Base-by-base conservation (phyloP, 2,888 invertebrate genomes). In the Lithodes maja region DNA sequence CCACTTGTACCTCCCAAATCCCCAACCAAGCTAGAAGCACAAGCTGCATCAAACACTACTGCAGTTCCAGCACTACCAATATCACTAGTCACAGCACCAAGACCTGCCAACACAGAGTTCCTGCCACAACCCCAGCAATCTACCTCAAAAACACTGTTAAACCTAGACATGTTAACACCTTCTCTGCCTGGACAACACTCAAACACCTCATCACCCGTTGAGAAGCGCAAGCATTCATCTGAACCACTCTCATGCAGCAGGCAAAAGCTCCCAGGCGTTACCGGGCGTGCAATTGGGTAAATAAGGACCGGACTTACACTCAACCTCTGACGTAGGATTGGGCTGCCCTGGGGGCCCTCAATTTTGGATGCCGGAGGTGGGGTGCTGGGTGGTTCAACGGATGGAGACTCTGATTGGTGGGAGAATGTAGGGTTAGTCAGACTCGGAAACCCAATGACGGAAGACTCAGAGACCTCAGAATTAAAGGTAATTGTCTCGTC, bases 311-410 rank as follows among this genome's bases (percentile, higher is more conserved):
- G 68, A 89, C 88, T 89, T 89, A 89, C 88, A 68, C 85, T 85
- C 5, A 89, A 79, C 74, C 88, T 85, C 81, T 89, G 88, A 53
- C 88, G 88, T 12, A 89, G 88, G n/a, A 89, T 89, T n/a, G 88
- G 88, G 52, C 88, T 81, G 15, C 85, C 85, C 17, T 81, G 74
- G 74, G 83, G 71, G 50, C 80, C 79, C 1, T 79, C 9, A 49
- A 5, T 49, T 7, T 53, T 54, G 7, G 85, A 15, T n/a, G 84
- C 55, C 15, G 55, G 15, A 49, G 75, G 9, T 12, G 84, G 55
- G 77, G 61, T 7, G 61, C 55, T 54, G 54, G 55, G 53, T 53
- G 80, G 54, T 12, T 80, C 80, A 49, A 3, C 53, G 54, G 53
- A 54, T 54, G 54, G 17, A 54, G 55, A n/a, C 54, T 80, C 71